Base-by-base conservation (phyloP, 2,888 invertebrate species). In the Leucoptera coffeella region DNA sequence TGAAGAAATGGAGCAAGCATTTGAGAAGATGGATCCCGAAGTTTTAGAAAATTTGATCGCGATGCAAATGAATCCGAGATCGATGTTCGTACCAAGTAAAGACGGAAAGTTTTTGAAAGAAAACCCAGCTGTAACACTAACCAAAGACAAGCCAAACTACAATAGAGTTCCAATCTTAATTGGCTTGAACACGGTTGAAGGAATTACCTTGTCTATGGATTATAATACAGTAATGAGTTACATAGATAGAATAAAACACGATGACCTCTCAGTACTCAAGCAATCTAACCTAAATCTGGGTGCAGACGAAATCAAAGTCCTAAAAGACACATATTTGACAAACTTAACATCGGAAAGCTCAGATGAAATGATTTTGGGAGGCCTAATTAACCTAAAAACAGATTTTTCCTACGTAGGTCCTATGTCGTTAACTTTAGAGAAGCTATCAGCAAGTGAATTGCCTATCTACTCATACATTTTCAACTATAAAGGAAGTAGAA, bases 131-230 rank as follows among this genome's bases (percentile, higher is more conserved):
- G 36, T 61, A n/a, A 46, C 40, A 1, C n/a, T n/a, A n/a, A n/a
- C n/a, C n/a, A n/a, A n/a, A n/a, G n/a, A n/a, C n/a, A n/a, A n/a
- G n/a, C n/a, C n/a, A n/a, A n/a, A n/a, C n/a, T 55, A 58, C 15
- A 45, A 62, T 12, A 50, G 61, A 1, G 65, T 73, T 4, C 75
- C 78, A 1, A 42, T 61, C 0, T 56, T 77, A 3, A 52, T 73
- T 34, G 77, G 78, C 0, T 43, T 75, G 1, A 75, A 67, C 26
- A 72, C 73, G 0, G 71, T 65, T 0, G 78, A 78, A 45, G 77
- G 75, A 1, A 34, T 75, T 1, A 54, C 64, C 0, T 54, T 57
- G 24, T 67, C 59, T 30, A 39, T 62, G 12, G 61, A 65, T 27
- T 60, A 57, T 27, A 44, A 55, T 17, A 60, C 62, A 0, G 50